Base-by-base conservation (phyloP, 1,140 invertebrate genomes). In the Papilio xuthus region DNA sequence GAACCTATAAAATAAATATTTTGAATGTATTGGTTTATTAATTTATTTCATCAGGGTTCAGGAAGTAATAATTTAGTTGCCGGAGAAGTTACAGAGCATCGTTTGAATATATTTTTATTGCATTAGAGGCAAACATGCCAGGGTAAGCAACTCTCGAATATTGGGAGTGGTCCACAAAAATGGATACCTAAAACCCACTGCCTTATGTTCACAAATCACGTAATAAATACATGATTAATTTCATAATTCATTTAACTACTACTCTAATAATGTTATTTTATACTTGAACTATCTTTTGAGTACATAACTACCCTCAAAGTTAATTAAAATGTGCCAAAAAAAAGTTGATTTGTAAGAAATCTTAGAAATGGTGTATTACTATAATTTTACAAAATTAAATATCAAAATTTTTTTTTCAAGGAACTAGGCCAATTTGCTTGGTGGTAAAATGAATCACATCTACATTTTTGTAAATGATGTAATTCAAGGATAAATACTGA, bases 121-220 rank as follows among this genome's bases (percentile, higher is more conserved):
- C 78, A 79, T 84, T 82, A 79, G 81, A 82, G 79, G 81, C 81
- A 77, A 81, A 93, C 90, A 93, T 93, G 92, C 92, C 92, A 86
- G 92, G 92, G 92, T 93, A 93, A 93, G 92, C 80, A 86, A 84
- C 82, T 84, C 78, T 88, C 85, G 75, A 82, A 81, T 73, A 78
- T 79, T 87, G 88, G 90, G 90, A 92, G 89, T 92, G 89, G 88
- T 84, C 79, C 79, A 50, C 56, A 50, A 78, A 73, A 72, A 70
- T 67, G 81, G 74, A 76, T 56, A 63, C 53, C 32, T 76, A 76
- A 74, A 74, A 75, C 74, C 74, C 53, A 63, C 74, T 60, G 26
- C 28, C 74, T 63, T 76, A 76, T 60, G 74, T 60, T 76, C 53
- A 76, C 53, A 76, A 63, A 76, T 44, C 32, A 60, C 53, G 56